Evolutionary conservation across 2,797 vertebrate species (phyloP).

Genomic region (Halcyon badia): DNA sequence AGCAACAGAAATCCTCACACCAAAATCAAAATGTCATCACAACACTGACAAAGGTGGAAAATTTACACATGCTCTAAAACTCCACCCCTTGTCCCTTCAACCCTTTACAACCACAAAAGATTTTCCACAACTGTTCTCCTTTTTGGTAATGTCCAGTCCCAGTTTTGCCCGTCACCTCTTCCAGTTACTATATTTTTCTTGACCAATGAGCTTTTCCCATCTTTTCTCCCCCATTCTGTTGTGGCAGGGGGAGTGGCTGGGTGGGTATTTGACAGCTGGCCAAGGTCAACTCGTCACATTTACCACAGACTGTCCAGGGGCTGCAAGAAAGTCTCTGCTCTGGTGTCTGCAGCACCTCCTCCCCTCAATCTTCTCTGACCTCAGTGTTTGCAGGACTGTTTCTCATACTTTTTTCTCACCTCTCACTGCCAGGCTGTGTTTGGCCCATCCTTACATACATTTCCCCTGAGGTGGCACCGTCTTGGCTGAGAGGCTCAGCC

Average conservation of each 20-base stretch:
- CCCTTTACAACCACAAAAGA: neutral
- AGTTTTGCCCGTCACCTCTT: neutral
- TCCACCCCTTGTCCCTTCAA: neutral
- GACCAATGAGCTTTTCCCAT: neutral
- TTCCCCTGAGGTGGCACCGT: neutral
- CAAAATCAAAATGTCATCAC: neutral
- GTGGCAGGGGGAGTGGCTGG: neutral
- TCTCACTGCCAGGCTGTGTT: neutral
- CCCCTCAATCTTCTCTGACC: neutral
- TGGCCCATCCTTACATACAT: rapidly evolving
- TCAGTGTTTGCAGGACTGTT: neutral
- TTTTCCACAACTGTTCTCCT: neutral
- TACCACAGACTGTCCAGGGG: neutral
- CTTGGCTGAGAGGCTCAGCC: neutral
- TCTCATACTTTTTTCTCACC: neutral
- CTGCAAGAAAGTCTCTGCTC: neutral
- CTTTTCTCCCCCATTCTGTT: neutral
- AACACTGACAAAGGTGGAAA: neutral
- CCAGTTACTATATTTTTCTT: neutral
- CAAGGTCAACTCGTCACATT: neutral
- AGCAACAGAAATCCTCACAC: neutral
- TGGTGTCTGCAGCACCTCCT: neutral
- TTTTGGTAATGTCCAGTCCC: neutral
- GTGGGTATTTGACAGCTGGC: neutral
- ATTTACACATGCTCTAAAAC: rapidly evolving